phyloP scores from a whole-genome alignment of 2,888 invertebrate genomes.

The Synanthedon myopaeformis region DNA sequence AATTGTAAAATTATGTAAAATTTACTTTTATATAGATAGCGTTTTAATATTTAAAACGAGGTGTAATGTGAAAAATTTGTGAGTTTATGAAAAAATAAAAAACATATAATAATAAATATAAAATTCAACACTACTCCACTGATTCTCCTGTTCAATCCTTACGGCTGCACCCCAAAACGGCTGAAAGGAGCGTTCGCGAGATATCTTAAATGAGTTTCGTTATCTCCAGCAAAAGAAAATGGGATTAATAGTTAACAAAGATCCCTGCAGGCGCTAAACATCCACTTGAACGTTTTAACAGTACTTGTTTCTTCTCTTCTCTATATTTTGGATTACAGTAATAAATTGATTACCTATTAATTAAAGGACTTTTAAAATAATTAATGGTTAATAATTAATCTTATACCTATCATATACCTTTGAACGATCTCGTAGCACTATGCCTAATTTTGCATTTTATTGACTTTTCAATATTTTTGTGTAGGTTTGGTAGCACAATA shows the following conservation, averaged over 20 bases:
- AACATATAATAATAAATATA: not conserved
- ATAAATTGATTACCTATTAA: slow-evolving; percentile 11
- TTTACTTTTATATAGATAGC: not conserved
- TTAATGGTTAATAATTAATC: no score
- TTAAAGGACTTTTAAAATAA: no score
- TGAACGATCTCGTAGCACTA: no score
- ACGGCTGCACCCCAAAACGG: slow-evolving; percentile 57
- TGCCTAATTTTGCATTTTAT: no score
- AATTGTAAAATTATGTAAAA: no score
- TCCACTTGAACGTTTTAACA: slow-evolving; percentile 26
- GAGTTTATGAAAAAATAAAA: not conserved
- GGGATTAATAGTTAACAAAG: slow-evolving; percentile 65
- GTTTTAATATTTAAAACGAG: not conserved
- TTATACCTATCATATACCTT: no score
- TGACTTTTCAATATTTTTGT: no score
- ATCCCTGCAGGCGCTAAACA: slow-evolving; percentile 44
- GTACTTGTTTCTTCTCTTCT: slow-evolving; percentile 6
- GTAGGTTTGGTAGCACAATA: no score
- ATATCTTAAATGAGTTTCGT: slow-evolving; percentile 70
- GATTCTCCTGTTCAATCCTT: slow-evolving; percentile 20
- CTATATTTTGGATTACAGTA: slow-evolving; percentile 11
- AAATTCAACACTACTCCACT: slow-evolving; percentile 15
- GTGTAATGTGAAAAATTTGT: not conserved
- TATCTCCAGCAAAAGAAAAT: slow-evolving; percentile 64
- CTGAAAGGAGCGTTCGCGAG: slow-evolving; percentile 55